These are phyloP conservation scores for Ecliptopera silaceata DNA, from an alignment of 2,888 invertebrate genomes.

Conservation along the genomic window DNA sequence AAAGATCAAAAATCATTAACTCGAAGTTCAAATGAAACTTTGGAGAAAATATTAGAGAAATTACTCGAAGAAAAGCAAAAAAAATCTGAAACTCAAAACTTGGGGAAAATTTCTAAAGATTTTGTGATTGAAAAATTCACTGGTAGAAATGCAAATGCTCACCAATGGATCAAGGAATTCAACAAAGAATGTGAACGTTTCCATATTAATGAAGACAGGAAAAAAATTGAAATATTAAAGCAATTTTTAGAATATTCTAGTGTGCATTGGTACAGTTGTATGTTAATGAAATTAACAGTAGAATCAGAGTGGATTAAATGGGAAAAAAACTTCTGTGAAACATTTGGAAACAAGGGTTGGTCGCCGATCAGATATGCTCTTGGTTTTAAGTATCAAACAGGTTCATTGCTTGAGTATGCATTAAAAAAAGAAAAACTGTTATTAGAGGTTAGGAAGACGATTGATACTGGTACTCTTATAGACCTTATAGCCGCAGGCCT, in stretches of 20 bases:
- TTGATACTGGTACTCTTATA: background rate
- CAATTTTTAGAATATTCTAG: background rate
- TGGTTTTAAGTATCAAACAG: background rate
- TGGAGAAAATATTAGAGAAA: no score
- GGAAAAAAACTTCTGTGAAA: background rate
- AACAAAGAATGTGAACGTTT: no score
- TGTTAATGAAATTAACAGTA: background rate
- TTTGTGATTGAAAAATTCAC: no score
- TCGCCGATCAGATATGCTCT: background rate
- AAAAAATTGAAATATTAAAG: no score
- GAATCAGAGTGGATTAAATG: background rate
- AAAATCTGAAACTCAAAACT: no score
- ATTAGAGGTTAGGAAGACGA: background rate
- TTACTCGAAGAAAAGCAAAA: no score
- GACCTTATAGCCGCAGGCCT: background rate
- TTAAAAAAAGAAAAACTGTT: background rate
- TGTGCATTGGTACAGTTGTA: background rate
- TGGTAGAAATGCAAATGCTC: no score
- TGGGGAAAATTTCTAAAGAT: no score
- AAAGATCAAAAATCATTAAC: no score
- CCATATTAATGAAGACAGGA: no score
- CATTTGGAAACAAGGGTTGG: background rate
- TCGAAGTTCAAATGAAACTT: no score
- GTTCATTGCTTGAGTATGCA: background rate
- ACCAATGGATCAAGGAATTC: no score